Evolutionary conservation across 2,113 vertebrate genomes (phyloP).

Genomic region (Pterocles gutturalis): DNA sequence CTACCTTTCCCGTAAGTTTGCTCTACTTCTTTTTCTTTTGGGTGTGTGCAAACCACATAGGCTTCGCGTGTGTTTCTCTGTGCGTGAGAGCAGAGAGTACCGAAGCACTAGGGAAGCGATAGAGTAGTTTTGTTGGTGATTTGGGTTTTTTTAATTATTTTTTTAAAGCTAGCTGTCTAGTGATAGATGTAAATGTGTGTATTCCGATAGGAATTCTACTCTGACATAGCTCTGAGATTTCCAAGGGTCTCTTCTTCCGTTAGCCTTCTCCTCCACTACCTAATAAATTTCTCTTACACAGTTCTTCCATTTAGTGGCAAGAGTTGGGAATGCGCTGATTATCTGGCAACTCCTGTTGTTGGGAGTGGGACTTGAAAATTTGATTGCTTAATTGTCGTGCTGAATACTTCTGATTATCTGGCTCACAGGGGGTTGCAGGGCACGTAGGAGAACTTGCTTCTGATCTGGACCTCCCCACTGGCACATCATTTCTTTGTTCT

Average conservation of each 20-base stretch:
- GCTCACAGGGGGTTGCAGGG: neutral
- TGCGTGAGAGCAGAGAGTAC: neutral
- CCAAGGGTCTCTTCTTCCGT: neutral
- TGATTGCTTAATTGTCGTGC: neutral
- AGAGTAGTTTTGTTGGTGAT: neutral
- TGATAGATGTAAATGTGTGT: neutral
- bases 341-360: neutral
- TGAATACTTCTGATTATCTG: neutral
- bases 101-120: neutral
- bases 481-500: neutral
- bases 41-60: neutral
- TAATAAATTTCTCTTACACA: rapidly evolving
- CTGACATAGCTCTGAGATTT: neutral
- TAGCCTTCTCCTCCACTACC: neutral
- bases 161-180: neutral
- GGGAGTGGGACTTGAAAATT: rapidly evolving
- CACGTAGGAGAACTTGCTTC: neutral
- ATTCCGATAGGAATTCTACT: neutral
- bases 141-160: neutral
- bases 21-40: neutral
- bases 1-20: neutral
- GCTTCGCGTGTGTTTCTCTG: rapidly evolving
- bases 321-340: neutral
- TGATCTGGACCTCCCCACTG: neutral
- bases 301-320: neutral